Evolutionary conservation across 1,140 invertebrate species (phyloP), one percentile per base, ranked within the genome.

Genomic region (Lepidotrigona ventralis): DNA sequence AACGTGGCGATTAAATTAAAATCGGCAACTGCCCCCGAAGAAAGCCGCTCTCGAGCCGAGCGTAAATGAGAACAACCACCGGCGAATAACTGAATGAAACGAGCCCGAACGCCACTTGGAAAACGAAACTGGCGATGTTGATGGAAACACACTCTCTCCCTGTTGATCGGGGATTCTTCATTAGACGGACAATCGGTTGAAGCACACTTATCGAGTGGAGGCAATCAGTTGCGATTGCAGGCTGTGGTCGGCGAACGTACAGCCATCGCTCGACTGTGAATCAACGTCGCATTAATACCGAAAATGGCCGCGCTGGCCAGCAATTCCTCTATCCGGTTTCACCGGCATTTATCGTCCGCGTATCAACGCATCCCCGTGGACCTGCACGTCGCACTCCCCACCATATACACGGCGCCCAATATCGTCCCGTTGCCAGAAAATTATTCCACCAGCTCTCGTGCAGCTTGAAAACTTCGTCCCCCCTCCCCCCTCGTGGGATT

Each of bases 231-330:
- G 79, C 76, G 81, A 87, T 87, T 80, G 83, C 68, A 68, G 75
- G 78, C 39, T 71, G 80, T 60, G 78, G 85, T 87, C 83, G 83
- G 64, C 77, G 58, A 60, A 60, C 58, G 1, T n/a, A 5, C 21
- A 60, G 21, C 21, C 23, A 53, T 53, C 46, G 58, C 53, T 14
- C 58, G 14, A 23, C 12, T 85, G 86, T 86, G 80, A 82, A 82
- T 86, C 85, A 86, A 29, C 81, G 63, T 86, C 74, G 86, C 76
- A 86, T 86, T 87, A 87, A 86, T 87, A 87, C 64, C 85, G 76
- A 74, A 46, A 73, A 78, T 63, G 66, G 11, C 58, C 58, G 12
- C 33, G 17, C 79, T 63, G 82, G 78, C 79, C 66, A 5, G 58
- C 72, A 82, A 86, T 85, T 79, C 66, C 54, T 54, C 85, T 80